These are phyloP conservation scores for Cladopsammia gracilis DNA, from an alignment of 64 coral and sea anemone genomes.

Conservation along the genomic window DNA sequence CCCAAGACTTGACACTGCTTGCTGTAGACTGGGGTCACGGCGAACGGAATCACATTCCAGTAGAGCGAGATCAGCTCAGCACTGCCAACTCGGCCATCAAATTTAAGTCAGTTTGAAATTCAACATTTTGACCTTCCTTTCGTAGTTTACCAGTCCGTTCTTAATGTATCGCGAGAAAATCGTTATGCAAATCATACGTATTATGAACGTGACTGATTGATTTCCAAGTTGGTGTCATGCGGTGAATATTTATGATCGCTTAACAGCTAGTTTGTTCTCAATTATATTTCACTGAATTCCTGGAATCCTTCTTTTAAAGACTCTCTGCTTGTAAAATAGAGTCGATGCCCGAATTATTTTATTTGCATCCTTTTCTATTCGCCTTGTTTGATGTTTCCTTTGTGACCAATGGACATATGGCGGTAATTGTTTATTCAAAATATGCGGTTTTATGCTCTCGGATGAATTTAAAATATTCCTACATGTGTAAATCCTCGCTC, in stretches of 20 bases:
- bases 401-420: too few relatives aligned
- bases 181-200: neutral
- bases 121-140: neutral
- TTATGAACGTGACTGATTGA: neutral
- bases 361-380: too few relatives aligned
- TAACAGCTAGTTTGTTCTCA: neutral
- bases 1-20: neutral
- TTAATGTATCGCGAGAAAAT: neutral
- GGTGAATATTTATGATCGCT: neutral
- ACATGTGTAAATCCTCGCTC: too few relatives aligned
- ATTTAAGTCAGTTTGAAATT: neutral
- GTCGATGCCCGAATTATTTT: too few relatives aligned
- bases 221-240: neutral
- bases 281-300: neutral
- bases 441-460: too few relatives aligned
- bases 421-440: too few relatives aligned
- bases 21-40: neutral
- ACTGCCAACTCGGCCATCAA: neutral
- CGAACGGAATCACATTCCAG: slow-evolving; percentile 37
- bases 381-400: too few relatives aligned
- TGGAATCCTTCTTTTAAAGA: too few relatives aligned
- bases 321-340: too few relatives aligned
- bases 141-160: too few relatives aligned
- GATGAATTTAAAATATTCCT: too few relatives aligned
- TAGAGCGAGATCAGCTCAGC: neutral